These are phyloP conservation scores for Laterallus jamaicensis DNA, from an alignment of 2,113 vertebrate genomes.

Conservation along the genomic window DNA sequence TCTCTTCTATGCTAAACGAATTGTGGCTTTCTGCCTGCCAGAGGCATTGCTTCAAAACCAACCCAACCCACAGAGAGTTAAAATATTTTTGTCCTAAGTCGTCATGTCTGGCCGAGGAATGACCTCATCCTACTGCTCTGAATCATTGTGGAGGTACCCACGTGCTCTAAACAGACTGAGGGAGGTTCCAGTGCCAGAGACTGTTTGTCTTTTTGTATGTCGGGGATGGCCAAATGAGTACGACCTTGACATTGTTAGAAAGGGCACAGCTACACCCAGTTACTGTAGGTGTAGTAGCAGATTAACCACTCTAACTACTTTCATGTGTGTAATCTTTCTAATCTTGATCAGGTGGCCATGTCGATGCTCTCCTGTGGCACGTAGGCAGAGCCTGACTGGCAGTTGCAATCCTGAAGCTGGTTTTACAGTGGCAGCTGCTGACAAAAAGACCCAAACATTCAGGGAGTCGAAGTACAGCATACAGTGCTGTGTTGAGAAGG, in stretches of 20 bases:
- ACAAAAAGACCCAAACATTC: not conserved
- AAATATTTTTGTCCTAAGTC: conserved; percentile 14
- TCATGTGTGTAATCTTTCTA: conserved; percentile 54
- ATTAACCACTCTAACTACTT: conserved; percentile 63
- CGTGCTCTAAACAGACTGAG: not conserved
- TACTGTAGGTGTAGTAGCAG: conserved; percentile 52
- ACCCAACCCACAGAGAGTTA: conserved; percentile 19
- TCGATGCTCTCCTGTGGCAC: conserved; percentile 9
- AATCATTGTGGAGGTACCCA: conserved; percentile 19
- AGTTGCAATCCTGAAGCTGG: not conserved
- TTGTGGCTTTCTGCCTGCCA: not conserved
- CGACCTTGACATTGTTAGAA: conserved; percentile 56
- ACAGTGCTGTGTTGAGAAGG: not conserved
- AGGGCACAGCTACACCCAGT: conserved; percentile 38
- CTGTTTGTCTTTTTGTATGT: conserved; percentile 36
- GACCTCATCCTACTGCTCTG: conserved; percentile 51
- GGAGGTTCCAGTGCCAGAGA: conserved; percentile 31
- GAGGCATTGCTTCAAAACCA: not conserved
- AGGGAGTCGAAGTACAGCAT: not conserved
- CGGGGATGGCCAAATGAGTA: not conserved
- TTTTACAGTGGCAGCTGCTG: not conserved
- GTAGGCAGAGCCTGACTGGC: not conserved
- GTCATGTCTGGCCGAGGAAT: not conserved
- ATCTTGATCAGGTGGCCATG: conserved; percentile 54
- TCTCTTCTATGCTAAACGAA: not conserved